Base-by-base conservation (phyloP, 1,140 invertebrate species). In the Tetranychus urticae region DNA sequence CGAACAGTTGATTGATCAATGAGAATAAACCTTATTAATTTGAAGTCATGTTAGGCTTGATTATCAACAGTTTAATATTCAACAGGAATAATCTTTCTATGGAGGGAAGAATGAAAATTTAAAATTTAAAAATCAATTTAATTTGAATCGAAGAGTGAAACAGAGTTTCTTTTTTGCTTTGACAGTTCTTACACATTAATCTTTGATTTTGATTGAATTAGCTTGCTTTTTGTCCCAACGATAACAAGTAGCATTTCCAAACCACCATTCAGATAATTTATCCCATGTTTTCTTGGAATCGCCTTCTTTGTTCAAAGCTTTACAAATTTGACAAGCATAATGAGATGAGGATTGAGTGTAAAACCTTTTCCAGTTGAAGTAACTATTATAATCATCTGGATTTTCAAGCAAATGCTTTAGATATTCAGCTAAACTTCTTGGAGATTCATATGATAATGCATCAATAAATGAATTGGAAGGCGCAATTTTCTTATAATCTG, bases 381-480 rank as follows among this genome's bases (percentile, higher is more conserved):
- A 74, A n/a, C 64, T 61, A 12, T 65, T 55, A 62, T 73, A 72
- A 34, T 66, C 62, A 12, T 66, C 60, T 5, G 61, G 59, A 63
- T 71, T 64, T 31, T 65, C 65, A 48, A 63, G 48, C 33, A 71
- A 61, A 0, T 68, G 33, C 8, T 66, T 54, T 46, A 64, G 62
- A 58, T 66, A 69, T 4, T 62, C 34, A 8, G 68, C 71, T 23
- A 73, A 62, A 12, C 67, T 58, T 62, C 59, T 39, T 2, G 68
- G 69, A 7, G 65, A 59, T 37, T 61, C 33, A 57, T 69, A 71
- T 50, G 66, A 62, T 2, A 65, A 59, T 7, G 68, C 71, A 64
- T 72, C 63, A 55, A 76, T 75, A 60, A 65, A 76, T n/a, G 73
- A 74, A 56, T 65, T 55, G 6, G 68, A 68, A 34, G 75, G 75